phyloP scores from a whole-genome alignment of 2,888 invertebrate species.

The Pachymerium ferrugineum region DNA sequence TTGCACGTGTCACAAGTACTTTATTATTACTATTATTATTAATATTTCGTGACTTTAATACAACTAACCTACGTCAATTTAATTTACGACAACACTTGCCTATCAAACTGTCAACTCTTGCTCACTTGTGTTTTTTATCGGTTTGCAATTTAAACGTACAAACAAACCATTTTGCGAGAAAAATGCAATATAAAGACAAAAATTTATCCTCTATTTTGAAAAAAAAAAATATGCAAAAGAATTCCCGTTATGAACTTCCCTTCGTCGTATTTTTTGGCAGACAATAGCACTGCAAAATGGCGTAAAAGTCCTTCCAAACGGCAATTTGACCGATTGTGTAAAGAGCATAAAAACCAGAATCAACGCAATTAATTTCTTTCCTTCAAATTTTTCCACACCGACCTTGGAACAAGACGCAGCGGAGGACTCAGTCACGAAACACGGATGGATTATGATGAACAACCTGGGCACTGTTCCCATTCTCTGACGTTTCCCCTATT shows the following conservation, averaged over 20 bases:
- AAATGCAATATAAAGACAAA: background rate
- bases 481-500: background rate
- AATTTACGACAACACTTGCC: conserved; percentile 18
- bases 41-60: conserved; percentile 14
- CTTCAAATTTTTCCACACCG: background rate
- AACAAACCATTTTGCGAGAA: background rate
- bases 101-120: conserved; percentile 18
- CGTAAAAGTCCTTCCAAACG: background rate
- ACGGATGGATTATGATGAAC: conserved; percentile 11
- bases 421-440: conserved; percentile 7
- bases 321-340: background rate
- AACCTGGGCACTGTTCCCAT: conserved; percentile 21
- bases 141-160: background rate
- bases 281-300: background rate
- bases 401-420: background rate
- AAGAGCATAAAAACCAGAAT: background rate
- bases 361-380: background rate
- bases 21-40: conserved; percentile 18
- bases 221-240: background rate
- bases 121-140: conserved; percentile 11
- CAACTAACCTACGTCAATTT: conserved; percentile 7
- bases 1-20: conserved; percentile 6
- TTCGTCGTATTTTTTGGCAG: background rate
- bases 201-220: background rate
- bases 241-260: background rate